phyloP scores from a whole-genome alignment of 2,888 invertebrate genomes.

The Chironomus tentans region DNA sequence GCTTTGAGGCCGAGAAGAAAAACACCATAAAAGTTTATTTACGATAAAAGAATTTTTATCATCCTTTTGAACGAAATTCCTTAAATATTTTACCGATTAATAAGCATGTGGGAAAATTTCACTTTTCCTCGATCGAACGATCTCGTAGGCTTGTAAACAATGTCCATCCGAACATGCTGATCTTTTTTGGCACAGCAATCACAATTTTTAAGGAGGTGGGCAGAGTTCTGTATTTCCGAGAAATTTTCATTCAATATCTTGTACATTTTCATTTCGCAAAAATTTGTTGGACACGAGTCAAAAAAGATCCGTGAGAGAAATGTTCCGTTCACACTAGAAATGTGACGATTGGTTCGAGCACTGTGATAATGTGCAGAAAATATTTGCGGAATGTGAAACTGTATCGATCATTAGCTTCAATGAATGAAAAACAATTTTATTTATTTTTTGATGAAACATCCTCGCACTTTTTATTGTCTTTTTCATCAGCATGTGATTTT shows the following conservation, averaged over 20 bases:
- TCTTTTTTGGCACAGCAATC: neutral
- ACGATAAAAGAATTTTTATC: neutral
- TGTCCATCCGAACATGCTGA: neutral
- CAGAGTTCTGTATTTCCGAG: conserved; percentile 13
- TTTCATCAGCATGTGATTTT: neutral
- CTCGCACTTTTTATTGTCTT: too few relatives aligned
- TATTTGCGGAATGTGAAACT: neutral
- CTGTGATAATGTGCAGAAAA: neutral
- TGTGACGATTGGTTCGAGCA: neutral
- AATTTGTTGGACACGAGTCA: neutral
- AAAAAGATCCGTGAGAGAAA: neutral
- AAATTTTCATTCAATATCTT: conserved; percentile 2
- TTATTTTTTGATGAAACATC: too few relatives aligned
- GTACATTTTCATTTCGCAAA: conserved; percentile 4
- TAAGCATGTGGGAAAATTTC: neutral
- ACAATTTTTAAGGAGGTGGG: neutral
- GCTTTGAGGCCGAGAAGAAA: neutral
- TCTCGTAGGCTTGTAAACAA: neutral
- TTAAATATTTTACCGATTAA: neutral
- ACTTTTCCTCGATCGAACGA: neutral
- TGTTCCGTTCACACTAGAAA: neutral
- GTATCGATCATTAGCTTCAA: neutral
- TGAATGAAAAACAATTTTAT: too few relatives aligned
- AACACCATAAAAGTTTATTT: neutral
- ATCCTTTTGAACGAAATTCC: neutral